Base-by-base conservation (phyloP, 92 coral and sea anemone genomes). In the Palythoa grandis region DNA sequence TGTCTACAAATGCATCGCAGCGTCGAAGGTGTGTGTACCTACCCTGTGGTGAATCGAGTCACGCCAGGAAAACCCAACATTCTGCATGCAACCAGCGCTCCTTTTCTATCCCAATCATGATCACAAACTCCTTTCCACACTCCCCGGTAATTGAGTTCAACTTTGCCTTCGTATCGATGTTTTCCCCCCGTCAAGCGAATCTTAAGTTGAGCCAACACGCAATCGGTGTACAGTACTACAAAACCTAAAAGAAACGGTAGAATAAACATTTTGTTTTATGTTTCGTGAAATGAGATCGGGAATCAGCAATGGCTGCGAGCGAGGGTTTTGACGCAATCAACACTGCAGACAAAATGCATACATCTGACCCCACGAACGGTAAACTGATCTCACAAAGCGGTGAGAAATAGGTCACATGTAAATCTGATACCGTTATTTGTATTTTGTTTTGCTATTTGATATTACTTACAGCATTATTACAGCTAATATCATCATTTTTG, bases 31-130 rank as follows among this genome's bases (percentile, higher is more conserved):
- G 4, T 15, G 65, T 15, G 2, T 7, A 72, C 90, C 48, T 56
- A 90, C 92, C 92, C 90, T 37, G 69, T 80, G 7, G 90, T 86
- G 84, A 79, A 90, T 17, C 92, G 92, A 35, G 35, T 58, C 47
- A 86, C 84, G 24, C 88, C 90, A 50, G 87, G 70, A 70, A 73
- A 90, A 2, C 90, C 87, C 43, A 90, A 68, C 70, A 86, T 88
- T 38, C 80, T 78, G 20, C 92, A 90, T 6, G 87, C 92, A 25
- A 90, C 92, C 37, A 68, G 67, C 29, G 84, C 90, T 5, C 84
- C 92, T 20, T 90, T 86, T 19, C 67, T 67, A 20, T 66, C 48
- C 92, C 92, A 90, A 8, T 82, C 88, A 22, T 67, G 78, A 65
- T 88, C 92, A 22, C 89, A 86, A 4, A 90, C 73, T 6, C 87